Base-by-base conservation (phyloP, 2,797 vertebrate genomes). In the Nannoperca obscura region DNA sequence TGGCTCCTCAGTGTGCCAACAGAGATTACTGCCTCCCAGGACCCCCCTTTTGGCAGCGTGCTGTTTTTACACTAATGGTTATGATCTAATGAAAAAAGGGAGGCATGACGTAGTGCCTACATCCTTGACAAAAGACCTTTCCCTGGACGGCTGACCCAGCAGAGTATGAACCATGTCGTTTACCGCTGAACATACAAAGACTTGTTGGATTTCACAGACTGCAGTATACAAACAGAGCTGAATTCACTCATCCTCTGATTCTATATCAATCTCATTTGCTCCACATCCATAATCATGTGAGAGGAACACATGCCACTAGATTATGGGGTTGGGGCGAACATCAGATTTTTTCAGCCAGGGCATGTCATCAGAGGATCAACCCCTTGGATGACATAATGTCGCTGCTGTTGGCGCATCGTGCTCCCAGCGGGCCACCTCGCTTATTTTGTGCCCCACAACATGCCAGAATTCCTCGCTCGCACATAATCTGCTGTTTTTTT, bases 341-440 rank as follows among this genome's bases (percentile, higher is more conserved):
- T 75, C 52, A 20, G 20, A 66, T 58, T 82, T 57, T 76, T 42
- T 74, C 53, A 40, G 65, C 78, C 67, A 50, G 78, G 46, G 22
- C 68, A 20, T 77, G 57, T 82, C 61, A 76, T 83, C 67, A 67
- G 36, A 54, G 83, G 80, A 87, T 88, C 78, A 82, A 74, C 20
- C 53, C 19, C 38, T 19, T 20, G 44, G 42, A 65, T 88, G 77
- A 80, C 81, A 87, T 79, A 58, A 86, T 87, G 74, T 54, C 11
- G 6, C 64, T 75, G 80, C 42, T 63, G 67, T 58, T 71, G 22
- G 36, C 4, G 30, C 60, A 30, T 60, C 52, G 58, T 15, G 68
- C 20, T 78, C n/a, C 7, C 59, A 46, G 74, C 34, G 2, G 8
- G 44, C 40, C 2, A 71, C 78, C 53, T 36, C 14, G 22, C 50